Base-by-base conservation (phyloP, 2,888 invertebrate species). In the Psylliodes chrysocephalus region DNA sequence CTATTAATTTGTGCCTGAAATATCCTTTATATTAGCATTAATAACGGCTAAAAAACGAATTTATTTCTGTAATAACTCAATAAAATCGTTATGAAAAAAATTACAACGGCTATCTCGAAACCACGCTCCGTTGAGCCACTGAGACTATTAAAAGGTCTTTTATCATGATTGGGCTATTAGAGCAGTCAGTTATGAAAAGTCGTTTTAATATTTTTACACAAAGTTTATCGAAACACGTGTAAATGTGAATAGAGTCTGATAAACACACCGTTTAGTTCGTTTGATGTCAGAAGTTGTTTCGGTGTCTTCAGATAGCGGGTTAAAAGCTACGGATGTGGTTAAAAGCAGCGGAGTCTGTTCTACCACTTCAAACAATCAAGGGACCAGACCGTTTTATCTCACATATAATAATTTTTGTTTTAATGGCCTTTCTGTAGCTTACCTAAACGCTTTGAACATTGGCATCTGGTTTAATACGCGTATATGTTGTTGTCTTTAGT, bases 301-400 rank as follows among this genome's bases (percentile, higher is more conserved):
- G 70, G 64, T 72, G 72, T 70, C 72, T 69, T 72, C 73, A 74
- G 75, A 75, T 75, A 75, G 70, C 73, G 68, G 71, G 71, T 74
- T 69, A 42, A 74, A 75, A 75, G 74, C 73, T 73, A 70, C 75
- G 75, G 75, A 75, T 75, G 75, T 75, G 75, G 75, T 70, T 66
- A 67, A 54, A 56, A 54, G 61, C 53, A 38, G 25, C 63, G 67
- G 70, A 67, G 71, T 71, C 69, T 70, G 72, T 52, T 68, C 60
- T 57, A 68, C 73, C 73, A 71, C 73, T 72, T 73, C 73, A 73
- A 73, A 73, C 69, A 66, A 65, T 61, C 71, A 63, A 68, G 64
- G 60, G 65, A 64, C 71, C 68, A 69, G 67, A 66, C 69, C 53
- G 61, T 54, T 60, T 67, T 62, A 67, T 67, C 66, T 69, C 67